Evolutionary conservation across 2,797 vertebrate species (phyloP).

Genomic region (Lepus townsendii): DNA sequence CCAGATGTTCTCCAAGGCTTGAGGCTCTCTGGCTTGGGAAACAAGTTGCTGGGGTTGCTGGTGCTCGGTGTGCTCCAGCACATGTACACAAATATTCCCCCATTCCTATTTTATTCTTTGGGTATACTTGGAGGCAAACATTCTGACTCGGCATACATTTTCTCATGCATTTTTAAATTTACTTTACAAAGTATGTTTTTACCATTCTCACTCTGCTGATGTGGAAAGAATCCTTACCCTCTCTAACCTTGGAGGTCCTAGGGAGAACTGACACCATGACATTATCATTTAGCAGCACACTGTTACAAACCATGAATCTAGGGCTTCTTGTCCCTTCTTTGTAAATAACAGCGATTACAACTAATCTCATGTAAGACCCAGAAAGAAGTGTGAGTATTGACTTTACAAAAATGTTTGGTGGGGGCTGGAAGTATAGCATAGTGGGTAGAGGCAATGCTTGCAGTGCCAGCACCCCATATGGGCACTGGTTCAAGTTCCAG

Average conservation of each 20-base stretch:
- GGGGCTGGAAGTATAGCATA: not conserved
- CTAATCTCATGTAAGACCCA: not conserved
- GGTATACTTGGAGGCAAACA: not conserved
- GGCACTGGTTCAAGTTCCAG: too few species aligned
- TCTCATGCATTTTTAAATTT: not conserved
- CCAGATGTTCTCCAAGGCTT: too few species aligned
- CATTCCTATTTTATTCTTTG: not conserved
- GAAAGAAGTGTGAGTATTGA: not conserved
- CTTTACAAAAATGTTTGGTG: not conserved
- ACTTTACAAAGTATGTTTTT: slow-evolving; percentile 9
- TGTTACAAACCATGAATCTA: not conserved
- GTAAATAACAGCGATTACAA: not conserved
- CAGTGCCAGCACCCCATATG: too few species aligned
- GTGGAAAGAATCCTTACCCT: not conserved
- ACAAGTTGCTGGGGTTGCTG: not conserved
- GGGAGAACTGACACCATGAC: not conserved
- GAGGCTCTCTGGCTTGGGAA: not conserved
- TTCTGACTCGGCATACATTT: not conserved
- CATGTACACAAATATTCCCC: not conserved
- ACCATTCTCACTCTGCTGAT: not conserved
- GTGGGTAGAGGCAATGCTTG: too few species aligned
- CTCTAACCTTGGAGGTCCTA: not conserved
- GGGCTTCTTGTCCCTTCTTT: not conserved
- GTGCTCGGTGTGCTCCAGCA: not conserved
- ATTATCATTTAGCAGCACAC: not conserved